These are phyloP conservation scores for Uropsilus gracilis DNA, from an alignment of 2,113 vertebrate species.

Conservation along the genomic window DNA sequence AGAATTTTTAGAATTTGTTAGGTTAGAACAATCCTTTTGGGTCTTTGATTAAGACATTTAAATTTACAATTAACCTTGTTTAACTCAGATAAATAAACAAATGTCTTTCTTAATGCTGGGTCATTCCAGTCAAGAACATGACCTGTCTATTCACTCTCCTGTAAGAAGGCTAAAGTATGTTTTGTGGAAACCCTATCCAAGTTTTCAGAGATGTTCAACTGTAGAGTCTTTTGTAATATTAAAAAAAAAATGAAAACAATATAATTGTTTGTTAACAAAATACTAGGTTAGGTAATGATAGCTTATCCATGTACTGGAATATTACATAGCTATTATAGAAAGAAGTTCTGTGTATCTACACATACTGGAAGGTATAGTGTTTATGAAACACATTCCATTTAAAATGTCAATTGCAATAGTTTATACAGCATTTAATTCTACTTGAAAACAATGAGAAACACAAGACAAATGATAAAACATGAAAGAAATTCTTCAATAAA, in stretches of 20 bases:
- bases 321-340: no score
- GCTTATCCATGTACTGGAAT: no score
- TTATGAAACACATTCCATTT: not conserved
- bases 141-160: not conserved
- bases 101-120: not conserved
- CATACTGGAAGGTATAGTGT: not conserved
- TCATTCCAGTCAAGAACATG: slow-evolving; percentile 35
- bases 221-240: no score
- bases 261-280: no score
- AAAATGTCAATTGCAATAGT: not conserved
- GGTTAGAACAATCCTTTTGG: not conserved
- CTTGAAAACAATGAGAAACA: no score
- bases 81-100: not conserved
- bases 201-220: no score
- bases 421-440: not conserved
- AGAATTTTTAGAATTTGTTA: slow-evolving; percentile 32
- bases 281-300: no score
- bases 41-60: not conserved
- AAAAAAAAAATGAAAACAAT: no score
- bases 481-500: not conserved
- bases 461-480: not conserved
- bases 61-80: slow-evolving; percentile 18
- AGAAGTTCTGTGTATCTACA: not conserved
- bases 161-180: no score
- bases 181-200: no score